These are phyloP conservation scores for Montipora foliosa DNA, from an alignment of 64 coral and sea anemone genomes.

Conservation along the genomic window DNA sequence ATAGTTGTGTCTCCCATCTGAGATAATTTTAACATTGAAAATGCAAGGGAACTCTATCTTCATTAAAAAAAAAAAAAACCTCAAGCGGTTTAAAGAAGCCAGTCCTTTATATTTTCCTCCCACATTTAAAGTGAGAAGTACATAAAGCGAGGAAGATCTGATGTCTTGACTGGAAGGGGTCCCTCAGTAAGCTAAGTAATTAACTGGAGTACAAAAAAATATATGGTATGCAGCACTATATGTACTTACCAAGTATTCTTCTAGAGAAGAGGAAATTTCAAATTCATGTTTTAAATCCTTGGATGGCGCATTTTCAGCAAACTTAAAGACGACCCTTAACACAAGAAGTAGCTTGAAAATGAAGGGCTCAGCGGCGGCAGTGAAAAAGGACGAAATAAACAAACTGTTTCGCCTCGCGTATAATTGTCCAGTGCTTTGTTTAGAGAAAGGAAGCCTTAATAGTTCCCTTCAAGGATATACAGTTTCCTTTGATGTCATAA, in stretches of 20 bases:
- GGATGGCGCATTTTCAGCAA: background rate
- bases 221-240: background rate
- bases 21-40: background rate
- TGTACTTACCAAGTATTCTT: conserved; percentile 8
- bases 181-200: background rate
- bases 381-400: conserved; percentile 11
- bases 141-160: too few relatives aligned
- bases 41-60: background rate
- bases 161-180: too few relatives aligned
- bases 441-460: background rate
- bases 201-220: background rate
- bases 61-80: background rate
- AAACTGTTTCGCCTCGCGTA: background rate
- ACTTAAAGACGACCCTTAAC: background rate
- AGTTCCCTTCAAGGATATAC: conserved; percentile 3
- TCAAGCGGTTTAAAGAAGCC: background rate
- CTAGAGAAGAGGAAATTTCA: background rate
- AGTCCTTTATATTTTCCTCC: background rate
- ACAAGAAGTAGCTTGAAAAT: background rate
- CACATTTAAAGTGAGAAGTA: too few relatives aligned
- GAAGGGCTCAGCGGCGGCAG: background rate
- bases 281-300: background rate
- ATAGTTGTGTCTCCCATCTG: background rate
- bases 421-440: conserved; percentile 5
- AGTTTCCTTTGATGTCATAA: conserved; percentile 27